Base-by-base conservation (phyloP, 2,797 vertebrate species). In the Protonibea diacanthus region DNA sequence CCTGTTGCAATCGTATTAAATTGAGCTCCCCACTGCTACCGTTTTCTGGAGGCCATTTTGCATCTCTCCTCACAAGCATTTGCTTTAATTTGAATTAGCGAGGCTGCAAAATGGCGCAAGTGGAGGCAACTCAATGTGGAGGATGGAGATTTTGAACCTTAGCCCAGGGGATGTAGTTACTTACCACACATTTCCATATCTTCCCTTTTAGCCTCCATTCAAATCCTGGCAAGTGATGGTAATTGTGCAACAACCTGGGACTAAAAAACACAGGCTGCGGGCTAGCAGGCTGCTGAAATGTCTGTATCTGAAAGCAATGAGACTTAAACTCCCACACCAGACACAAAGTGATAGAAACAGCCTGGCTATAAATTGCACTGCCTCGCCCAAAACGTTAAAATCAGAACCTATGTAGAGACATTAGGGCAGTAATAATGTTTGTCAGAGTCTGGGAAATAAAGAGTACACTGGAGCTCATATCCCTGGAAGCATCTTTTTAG, bases 161-260 rank as follows among this genome's bases (percentile, higher is more conserved):
- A 44, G 84, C 84, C 79, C 77, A 74, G 48, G 61, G 88, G 81
- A 83, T 62, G 80, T 65, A 78, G 80, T 89, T 86, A 78, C 73
- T 82, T 74, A 74, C 80, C 56, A 6, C 82, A 79, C 67, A 89
- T 93, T 91, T 90, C 80, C 84, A 83, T 88, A 86, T 83, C 74
- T 82, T 87, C 74, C 21, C 74, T 85, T 84, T 84, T 76, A 74
- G 78, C 80, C 65, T 83, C 66, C 76, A 83, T 88, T 88, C 77
- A 87, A 81, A 90, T 86, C 57, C 70, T 75, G 73, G 67, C 65
- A 10, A 89, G 71, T 57, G 76, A 85, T 85, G 52, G 81, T 88
- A 87, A 87, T 85, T 87, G 82, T 86, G 76, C 81, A 86, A 84
- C 80, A 76, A 83, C 71, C 80, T 45, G 33, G 62, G 66, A 69